phyloP scores from a whole-genome alignment of 92 coral and sea anemone species.

The Epizoanthus ramosus region DNA sequence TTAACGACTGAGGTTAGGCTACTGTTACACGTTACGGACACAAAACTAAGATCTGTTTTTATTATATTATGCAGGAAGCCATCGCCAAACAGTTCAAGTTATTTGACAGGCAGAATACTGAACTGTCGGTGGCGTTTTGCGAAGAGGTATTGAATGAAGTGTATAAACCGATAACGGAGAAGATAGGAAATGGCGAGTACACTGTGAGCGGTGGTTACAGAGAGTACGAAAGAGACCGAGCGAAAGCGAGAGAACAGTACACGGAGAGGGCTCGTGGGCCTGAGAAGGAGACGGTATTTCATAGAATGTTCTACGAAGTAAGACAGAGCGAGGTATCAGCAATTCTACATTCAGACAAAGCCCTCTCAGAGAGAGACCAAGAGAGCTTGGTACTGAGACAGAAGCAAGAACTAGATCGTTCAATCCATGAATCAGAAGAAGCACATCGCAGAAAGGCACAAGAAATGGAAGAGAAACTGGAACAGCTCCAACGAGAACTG shows the following conservation, averaged over 20 bases:
- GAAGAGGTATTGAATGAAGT: constrained; percentile 7
- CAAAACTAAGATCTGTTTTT: not conserved
- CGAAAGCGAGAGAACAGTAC: constrained; percentile 15
- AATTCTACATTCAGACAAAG: constrained; percentile 32
- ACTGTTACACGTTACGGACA: not conserved
- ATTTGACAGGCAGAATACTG: constrained; percentile 16
- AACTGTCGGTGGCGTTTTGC: constrained; percentile 23
- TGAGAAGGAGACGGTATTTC: constrained; percentile 31
- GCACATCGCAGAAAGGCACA: not conserved
- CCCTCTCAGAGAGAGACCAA: constrained; percentile 12
- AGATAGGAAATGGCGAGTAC: not conserved
- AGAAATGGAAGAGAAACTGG: not conserved
- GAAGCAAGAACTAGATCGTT: not conserved
- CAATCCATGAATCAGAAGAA: not conserved
- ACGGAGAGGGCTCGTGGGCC: constrained; percentile 15
- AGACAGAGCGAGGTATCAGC: constrained; percentile 14
- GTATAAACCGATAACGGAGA: constrained; percentile 15
- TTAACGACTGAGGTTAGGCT: no score
- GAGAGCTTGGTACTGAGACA: not conserved
- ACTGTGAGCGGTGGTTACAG: constrained; percentile 19
- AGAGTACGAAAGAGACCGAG: constrained; percentile 12
- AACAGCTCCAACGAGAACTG: not conserved
- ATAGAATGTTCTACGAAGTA: constrained; percentile 9
- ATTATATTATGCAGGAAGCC: constrained; percentile 1
- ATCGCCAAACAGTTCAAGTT: constrained; percentile 16